A percentile compares a stretch with the other conserved stretches of the same genome.
Evolutionary conservation across 2,888 invertebrate genomes (phyloP).

Genomic region (Sinodicranocentrus sp.): DNA sequence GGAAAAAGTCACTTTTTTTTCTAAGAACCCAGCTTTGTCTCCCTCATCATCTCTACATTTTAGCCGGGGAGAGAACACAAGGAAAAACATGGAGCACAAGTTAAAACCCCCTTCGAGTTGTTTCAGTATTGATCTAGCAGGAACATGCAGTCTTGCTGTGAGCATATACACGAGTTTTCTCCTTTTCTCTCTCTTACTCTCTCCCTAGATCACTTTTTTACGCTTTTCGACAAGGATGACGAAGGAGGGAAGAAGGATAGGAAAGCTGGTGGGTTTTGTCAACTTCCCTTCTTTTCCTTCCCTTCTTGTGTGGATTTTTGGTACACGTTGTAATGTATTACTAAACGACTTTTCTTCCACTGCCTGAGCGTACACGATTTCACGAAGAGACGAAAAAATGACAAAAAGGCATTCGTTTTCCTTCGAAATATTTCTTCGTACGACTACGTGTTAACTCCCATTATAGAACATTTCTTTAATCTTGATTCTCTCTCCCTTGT

Average conservation of each 20-base stretch:
- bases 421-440: not conserved
- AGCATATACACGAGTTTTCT: not conserved
- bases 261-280: not conserved
- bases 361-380: not conserved
- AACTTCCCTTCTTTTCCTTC: slow-evolving; percentile 17
- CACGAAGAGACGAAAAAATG: not conserved
- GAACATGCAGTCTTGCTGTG: not conserved
- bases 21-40: slow-evolving; percentile 19
- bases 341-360: not conserved
- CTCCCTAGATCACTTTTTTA: slow-evolving; percentile 26
- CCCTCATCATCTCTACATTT: no score
- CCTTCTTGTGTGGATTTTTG: not conserved
- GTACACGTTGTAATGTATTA: no score
- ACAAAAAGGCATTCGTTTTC: slow-evolving; percentile 1
- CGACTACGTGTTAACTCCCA: slow-evolving; percentile 18
- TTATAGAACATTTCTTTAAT: not conserved
- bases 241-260: not conserved
- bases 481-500: not conserved
- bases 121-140: slow-evolving; percentile 30
- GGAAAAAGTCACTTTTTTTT: slow-evolving; percentile 31
- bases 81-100: not conserved
- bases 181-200: slow-evolving; percentile 20
- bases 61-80: not conserved
- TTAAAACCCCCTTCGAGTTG: slow-evolving; percentile 15
- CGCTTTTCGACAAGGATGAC: slow-evolving; percentile 13